Conservation (phyloP, 2,888 invertebrate species). For the Gymnoscelis rufifasciata region DNA sequence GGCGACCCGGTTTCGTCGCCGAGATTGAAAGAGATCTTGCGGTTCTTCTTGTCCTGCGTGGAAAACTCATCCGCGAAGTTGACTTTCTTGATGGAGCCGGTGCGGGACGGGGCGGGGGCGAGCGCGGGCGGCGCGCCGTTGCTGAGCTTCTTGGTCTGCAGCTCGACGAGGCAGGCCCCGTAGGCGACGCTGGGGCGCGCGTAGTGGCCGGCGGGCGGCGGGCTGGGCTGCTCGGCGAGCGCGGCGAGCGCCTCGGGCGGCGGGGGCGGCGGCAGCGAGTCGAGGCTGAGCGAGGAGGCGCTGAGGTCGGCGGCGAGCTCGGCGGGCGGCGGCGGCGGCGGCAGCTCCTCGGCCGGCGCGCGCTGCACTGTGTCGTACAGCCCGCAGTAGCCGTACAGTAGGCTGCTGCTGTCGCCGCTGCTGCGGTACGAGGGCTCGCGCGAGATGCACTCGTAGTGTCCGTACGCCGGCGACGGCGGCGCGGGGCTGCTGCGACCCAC, state of each 20-base stretch:
- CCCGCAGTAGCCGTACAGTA: conserved; percentile 65
- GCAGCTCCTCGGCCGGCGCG: conserved; percentile 75
- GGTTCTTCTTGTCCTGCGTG: conserved; percentile 75
- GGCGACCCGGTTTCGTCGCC: conserved; percentile 78
- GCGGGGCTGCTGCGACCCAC: conserved; percentile 42
- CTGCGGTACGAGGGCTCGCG: conserved; percentile 49
- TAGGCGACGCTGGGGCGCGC: conserved; percentile 58
- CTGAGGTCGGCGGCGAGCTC: conserved; percentile 76
- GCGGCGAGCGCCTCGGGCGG: conserved; percentile 77
- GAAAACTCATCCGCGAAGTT: conserved; percentile 81
- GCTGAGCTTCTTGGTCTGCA: conserved; percentile 74
- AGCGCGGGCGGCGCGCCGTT: conserved; percentile 56
- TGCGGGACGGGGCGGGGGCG: conserved; percentile 71
- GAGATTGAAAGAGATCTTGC: conserved; percentile 83
- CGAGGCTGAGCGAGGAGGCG: conserved; percentile 86
- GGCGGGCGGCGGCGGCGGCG: conserved; percentile 83
- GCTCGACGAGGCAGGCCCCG: conserved; percentile 77
- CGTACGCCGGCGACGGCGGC: conserved; percentile 49
- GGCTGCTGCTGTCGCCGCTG: conserved; percentile 52
- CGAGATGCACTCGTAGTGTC: conserved; percentile 56
- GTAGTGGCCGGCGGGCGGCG: no score
- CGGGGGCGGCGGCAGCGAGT: conserved; percentile 89
- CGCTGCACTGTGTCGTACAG: conserved; percentile 69
- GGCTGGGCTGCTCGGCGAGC: conserved; percentile 50
- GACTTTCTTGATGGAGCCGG: conserved; percentile 73